Conservation (phyloP, 2,888 invertebrate species). For the Brachyptera putata region DNA sequence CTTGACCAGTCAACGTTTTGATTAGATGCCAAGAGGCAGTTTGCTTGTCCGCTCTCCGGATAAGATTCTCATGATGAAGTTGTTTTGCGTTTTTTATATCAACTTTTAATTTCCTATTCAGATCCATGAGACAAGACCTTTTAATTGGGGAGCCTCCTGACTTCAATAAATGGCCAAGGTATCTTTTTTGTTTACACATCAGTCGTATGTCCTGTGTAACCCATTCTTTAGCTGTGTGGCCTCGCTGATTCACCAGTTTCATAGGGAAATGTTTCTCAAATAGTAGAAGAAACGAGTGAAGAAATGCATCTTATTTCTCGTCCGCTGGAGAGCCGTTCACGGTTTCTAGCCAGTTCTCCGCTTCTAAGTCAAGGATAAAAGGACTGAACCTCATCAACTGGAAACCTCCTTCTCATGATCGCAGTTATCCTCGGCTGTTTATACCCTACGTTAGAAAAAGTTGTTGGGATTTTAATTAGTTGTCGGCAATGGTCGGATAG, state of each 20-base stretch:
- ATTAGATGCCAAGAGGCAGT: no score
- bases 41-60: no score
- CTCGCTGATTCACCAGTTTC: neutral
- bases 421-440: neutral
- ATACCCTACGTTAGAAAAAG: neutral
- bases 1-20: no score
- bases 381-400: neutral
- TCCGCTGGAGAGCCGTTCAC: neutral
- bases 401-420: neutral
- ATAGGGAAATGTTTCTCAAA: neutral
- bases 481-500: slow-evolving; percentile 1
- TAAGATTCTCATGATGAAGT: no score
- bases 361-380: neutral
- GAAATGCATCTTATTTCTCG: neutral
- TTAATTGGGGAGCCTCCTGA: neutral
- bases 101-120: no score
- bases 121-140: no score
- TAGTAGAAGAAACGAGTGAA: neutral
- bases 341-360: neutral
- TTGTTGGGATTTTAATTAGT: neutral
- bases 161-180: neutral
- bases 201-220: neutral
- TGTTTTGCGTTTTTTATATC: no score
- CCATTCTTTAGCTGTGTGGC: neutral
- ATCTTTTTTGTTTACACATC: slow-evolving; percentile 1